A percentile compares a stretch with the other conserved stretches of the same genome.
Evolutionary conservation across 2,113 vertebrate genomes (phyloP).

Genomic region (Phoxinus phoxinus): DNA sequence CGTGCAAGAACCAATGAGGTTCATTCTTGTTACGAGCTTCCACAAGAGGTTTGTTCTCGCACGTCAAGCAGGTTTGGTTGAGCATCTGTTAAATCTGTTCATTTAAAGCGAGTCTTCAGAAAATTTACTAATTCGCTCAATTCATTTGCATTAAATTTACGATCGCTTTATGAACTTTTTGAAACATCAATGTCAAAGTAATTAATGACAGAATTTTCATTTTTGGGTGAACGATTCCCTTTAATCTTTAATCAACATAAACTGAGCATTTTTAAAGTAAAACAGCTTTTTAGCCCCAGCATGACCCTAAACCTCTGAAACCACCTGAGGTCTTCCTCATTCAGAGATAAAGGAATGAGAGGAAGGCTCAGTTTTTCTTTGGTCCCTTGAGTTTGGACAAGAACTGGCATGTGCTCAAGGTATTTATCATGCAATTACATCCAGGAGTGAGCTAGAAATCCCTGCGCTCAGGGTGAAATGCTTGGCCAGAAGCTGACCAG

Average conservation of each 20-base stretch:
- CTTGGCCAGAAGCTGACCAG: not conserved
- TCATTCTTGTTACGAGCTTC: no score
- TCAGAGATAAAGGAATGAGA: conserved; percentile 17
- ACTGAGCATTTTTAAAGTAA: not conserved
- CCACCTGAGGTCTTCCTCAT: conserved; percentile 23
- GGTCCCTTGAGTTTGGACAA: conserved; percentile 16
- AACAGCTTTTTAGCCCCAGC: not conserved
- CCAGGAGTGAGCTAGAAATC: conserved; percentile 17
- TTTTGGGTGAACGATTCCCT: no score
- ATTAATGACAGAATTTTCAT: no score
- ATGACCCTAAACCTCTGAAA: conserved; percentile 10
- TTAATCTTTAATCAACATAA: not conserved
- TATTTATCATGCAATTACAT: conserved; percentile 33
- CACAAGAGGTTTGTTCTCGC: no score
- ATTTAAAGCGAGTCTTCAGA: no score
- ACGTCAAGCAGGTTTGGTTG: no score
- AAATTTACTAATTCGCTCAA: no score
- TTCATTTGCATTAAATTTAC: no score
- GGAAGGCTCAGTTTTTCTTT: not conserved
- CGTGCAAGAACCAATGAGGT: no score
- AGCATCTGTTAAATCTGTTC: no score
- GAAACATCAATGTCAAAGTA: no score
- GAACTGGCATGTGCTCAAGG: conserved; percentile 16
- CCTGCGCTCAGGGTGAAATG: not conserved
- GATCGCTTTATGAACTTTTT: no score